phyloP scores from a whole-genome alignment of 2,888 invertebrate genomes.

The Dolomedes plantarius region DNA sequence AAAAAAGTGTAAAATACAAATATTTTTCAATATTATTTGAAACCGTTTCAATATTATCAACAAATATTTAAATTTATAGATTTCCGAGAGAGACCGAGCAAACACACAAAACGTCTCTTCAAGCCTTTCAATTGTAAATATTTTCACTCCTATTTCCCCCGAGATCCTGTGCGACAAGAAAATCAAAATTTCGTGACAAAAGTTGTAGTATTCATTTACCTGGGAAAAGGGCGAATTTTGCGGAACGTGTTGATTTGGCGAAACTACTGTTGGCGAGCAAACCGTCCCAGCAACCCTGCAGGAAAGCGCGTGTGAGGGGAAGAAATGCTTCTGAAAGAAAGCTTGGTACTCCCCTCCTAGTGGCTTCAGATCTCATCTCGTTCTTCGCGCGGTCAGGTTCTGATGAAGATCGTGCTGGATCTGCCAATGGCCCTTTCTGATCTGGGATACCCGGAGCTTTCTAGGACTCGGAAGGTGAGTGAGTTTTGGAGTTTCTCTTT shows the following conservation, averaged over 20 bases:
- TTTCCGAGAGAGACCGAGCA: too few relatives aligned
- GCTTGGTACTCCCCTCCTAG: slow-evolving; percentile 11
- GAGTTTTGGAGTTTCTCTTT: neutral
- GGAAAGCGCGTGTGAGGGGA: slow-evolving; percentile 15
- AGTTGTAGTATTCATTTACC: neutral
- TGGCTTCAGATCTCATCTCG: slow-evolving; percentile 32
- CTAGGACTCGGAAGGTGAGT: slow-evolving; percentile 13
- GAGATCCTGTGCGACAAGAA: too few relatives aligned
- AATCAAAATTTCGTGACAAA: too few relatives aligned
- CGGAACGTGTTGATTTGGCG: slow-evolving; percentile 34
- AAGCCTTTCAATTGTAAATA: too few relatives aligned
- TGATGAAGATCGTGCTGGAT: neutral
- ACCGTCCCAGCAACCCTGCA: slow-evolving; percentile 25
- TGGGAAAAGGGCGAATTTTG: neutral
- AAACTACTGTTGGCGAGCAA: slow-evolving; percentile 32
- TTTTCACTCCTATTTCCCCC: too few relatives aligned
- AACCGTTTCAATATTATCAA: too few relatives aligned
- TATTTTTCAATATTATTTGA: too few relatives aligned
- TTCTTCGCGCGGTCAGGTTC: neutral
- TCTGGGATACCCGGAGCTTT: slow-evolving; percentile 10
- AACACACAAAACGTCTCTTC: too few relatives aligned
- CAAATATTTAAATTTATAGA: too few relatives aligned
- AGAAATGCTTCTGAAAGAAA: slow-evolving; percentile 33
- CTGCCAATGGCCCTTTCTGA: neutral
- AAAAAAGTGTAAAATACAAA: too few relatives aligned